Evolutionary conservation across 2,797 vertebrate genomes (phyloP), one percentile per base, ranked within the genome.

Genomic region (Lutjanus argentimaculatus): DNA sequence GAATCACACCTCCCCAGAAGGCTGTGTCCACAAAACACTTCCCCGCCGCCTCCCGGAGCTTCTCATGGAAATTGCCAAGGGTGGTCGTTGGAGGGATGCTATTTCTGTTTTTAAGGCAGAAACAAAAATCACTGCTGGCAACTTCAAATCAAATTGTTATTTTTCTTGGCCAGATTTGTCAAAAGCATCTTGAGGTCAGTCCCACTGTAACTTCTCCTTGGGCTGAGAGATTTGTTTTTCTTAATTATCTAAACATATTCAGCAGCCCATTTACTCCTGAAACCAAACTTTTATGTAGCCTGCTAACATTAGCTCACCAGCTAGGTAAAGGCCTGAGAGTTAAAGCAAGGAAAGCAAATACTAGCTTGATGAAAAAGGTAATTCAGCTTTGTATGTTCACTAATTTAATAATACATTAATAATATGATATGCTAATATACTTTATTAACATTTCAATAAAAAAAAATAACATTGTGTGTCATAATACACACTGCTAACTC

Each of bases 1-100:
- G 96, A 75, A 97, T 87, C 13, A 97, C 93, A 1, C 96, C 96
- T 67, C 96, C 97, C 96, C 97, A 97, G 93, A 97, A 97, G 17
- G 95, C 96, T 0, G 91, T 94, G 67, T 97, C 96, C 83, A 97
- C 95, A 77, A 96, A 96, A 84, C 96, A 97, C 88, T 96, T 94
- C 10, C 93, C 95, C 0, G 75, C 71, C 0, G 96, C 96, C 64
- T 92, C 92, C 30, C 62, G 67, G 51, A 95, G 85, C 90, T 97
- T 97, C 70, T 94, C 88, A 0, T 82, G 81, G 22, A 97, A 94
- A 82, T 96, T 92, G 21, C 14, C 58, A 2, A 97, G 90, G 22
- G 95, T 96, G 70, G 96, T 97, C 49, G 96, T 97, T 36, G 96
- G 95, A 57, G 96, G 96, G 67, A 96, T 91, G 80, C 95, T 93